Base-by-base conservation (phyloP, 2,888 invertebrate species). In the Maniola hyperantus region DNA sequence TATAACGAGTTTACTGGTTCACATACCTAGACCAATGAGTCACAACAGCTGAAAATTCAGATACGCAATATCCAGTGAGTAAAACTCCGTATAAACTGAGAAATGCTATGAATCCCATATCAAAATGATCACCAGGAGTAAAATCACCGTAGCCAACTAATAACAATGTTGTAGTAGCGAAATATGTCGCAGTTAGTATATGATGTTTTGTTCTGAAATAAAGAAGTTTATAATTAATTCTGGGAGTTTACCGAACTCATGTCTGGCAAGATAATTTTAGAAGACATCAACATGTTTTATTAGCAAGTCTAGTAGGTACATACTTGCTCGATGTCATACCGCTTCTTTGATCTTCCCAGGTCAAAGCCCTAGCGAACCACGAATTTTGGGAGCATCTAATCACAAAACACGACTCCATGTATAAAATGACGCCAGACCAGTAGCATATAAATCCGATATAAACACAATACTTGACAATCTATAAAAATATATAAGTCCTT, bases 371-470 rank as follows among this genome's bases (percentile, higher is more conserved):
- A 55, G 77, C 83, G 70, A 88, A 93, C 94, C 94, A 94, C 13
- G 93, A 92, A 68, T 85, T 82, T 75, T 90, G 84, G 2, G 88
- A 81, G 72, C 93, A 93, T 66, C 88, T 81, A 66, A 76, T 83
- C 20, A 89, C 87, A 71, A 92, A 93, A 77, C 93, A 94, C 18
- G 93, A 85, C 71, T 91, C 89, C 84, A 93, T 87, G 72, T 83
- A 93, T 46, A 93, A 78, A 58, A 92, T 83, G n/a, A 92, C 84
- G n/a, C 92, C 92, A 63, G 88, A 89, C 92, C 92, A 93, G 74
- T 93, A 93, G 71, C 90, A 89, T 48, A 91, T 77, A 33, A 93
- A 76, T 64, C 83, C 75, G 60, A 92, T 83, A 72, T 89, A 93
- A 20, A 90, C 82, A 57, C 86, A 84, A 74, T 93, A 93, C 77